Percentiles rank a stretch among this genome's conserved stretches.
Conservation (phyloP, 2,797 vertebrate species). For the Oryzias sinensis region DNA sequence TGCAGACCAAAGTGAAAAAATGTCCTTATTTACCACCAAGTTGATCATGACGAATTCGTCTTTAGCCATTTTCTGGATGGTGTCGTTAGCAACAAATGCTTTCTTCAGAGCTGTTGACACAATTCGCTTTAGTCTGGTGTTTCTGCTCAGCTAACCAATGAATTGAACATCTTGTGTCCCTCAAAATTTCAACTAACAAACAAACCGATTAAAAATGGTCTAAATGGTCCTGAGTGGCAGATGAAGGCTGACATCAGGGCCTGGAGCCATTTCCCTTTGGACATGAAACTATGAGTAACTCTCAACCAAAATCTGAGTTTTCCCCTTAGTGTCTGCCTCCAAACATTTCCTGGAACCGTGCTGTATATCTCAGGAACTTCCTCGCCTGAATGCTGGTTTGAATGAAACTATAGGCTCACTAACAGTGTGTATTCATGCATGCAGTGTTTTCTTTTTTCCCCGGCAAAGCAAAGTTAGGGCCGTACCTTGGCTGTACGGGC, state of each 20-base stretch:
- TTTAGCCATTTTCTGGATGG: constrained; percentile 73
- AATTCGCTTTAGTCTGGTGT: constrained; percentile 11
- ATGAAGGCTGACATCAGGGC: too few species aligned
- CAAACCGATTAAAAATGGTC: background rate
- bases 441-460: background rate
- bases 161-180: background rate
- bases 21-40: constrained; percentile 57
- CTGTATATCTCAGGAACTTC: too few species aligned
- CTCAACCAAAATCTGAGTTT: too few species aligned
- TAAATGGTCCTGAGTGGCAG: too few species aligned
- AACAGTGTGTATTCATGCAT: constrained; percentile 1
- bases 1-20: background rate
- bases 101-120: constrained; percentile 70
- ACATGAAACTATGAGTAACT: too few species aligned
- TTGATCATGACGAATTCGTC: constrained; percentile 79
- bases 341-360: too few species aligned
- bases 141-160: background rate
- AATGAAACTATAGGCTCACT: too few species aligned
- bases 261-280: too few species aligned
- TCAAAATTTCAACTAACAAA: background rate
- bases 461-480: constrained; percentile 7
- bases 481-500: constrained; percentile 71
- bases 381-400: too few species aligned
- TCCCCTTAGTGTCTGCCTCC: too few species aligned
- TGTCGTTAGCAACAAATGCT: constrained; percentile 54